A percentile compares a stretch with the other conserved stretches of the same genome.
Evolutionary conservation across 2,797 vertebrate genomes (phyloP).

Genomic region (Labroides dimidiatus): DNA sequence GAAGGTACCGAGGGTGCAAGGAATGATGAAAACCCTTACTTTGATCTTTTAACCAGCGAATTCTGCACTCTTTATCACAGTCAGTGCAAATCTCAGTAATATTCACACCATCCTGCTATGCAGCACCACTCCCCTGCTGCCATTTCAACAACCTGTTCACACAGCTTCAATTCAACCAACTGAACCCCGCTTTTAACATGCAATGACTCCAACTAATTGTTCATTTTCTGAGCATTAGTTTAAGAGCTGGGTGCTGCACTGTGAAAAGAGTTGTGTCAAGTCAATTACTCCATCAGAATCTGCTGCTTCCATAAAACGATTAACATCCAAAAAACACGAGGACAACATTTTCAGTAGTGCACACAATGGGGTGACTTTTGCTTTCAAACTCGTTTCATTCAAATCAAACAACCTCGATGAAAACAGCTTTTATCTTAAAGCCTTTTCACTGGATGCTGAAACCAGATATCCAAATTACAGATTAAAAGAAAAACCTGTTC

Average conservation of each 20-base stretch:
- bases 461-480: too few relatives aligned
- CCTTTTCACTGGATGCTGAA: not conserved
- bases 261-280: constrained; percentile 10
- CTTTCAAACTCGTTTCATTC: not conserved
- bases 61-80: constrained; percentile 4
- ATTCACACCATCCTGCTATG: constrained; percentile 11
- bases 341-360: not conserved
- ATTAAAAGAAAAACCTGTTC: too few relatives aligned
- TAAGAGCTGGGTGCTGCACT: constrained; percentile 18
- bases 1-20: not conserved
- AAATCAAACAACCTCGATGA: not conserved
- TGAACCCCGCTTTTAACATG: constrained; percentile 36
- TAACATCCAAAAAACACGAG: not conserved
- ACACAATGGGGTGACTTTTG: not conserved
- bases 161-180: constrained; percentile 46
- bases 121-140: constrained; percentile 8
- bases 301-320: constrained; percentile 6
- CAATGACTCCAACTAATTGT: constrained; percentile 28
- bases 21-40: constrained; percentile 2
- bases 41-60: constrained; percentile 11
- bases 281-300: constrained; percentile 19
- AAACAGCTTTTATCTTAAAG: not conserved
- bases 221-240: constrained; percentile 26
- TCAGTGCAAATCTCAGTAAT: not conserved
- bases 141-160: constrained; percentile 40